phyloP scores from a whole-genome alignment of 2,888 invertebrate species.

The Nasonia oneida region DNA sequence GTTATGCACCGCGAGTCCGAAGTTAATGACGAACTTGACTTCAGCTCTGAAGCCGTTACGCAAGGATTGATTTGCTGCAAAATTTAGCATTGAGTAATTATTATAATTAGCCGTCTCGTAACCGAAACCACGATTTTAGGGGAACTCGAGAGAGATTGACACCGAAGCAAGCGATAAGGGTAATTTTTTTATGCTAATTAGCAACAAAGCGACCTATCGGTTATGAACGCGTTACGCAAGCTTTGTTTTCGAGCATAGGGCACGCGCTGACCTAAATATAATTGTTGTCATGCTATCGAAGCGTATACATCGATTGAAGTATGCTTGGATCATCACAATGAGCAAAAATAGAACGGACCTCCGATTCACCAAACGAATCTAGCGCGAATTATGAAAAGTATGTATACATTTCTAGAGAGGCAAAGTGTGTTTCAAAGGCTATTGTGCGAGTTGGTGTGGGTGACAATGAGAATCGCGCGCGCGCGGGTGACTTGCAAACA shows the following conservation, averaged over 20 bases:
- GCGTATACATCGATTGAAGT: neutral
- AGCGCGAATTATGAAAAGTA: neutral
- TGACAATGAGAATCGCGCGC: slow-evolving; percentile 41
- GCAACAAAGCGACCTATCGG: neutral
- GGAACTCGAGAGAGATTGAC: neutral
- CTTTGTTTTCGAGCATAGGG: slow-evolving; percentile 26
- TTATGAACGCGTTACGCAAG: slow-evolving; percentile 33
- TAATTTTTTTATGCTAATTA: slow-evolving; percentile 1
- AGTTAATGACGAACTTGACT: slow-evolving; percentile 17
- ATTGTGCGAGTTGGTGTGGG: slow-evolving; percentile 9
- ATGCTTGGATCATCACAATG: neutral
- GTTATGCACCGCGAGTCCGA: neutral
- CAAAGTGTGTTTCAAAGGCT: neutral
- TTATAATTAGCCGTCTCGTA: slow-evolving; percentile 26
- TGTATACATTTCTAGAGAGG: neutral
- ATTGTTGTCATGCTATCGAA: neutral
- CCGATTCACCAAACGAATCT: neutral
- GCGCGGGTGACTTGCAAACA: neutral
- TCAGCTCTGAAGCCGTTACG: slow-evolving; percentile 24
- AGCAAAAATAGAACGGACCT: neutral
- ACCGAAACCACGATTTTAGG: neutral
- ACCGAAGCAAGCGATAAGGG: neutral
- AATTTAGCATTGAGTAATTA: slow-evolving; percentile 27
- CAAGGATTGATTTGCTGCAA: slow-evolving; percentile 50
- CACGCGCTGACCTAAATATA: slow-evolving; percentile 3